These are phyloP conservation scores for Corapipo altera DNA, from an alignment of 2,113 vertebrate genomes.

Conservation along the genomic window DNA sequence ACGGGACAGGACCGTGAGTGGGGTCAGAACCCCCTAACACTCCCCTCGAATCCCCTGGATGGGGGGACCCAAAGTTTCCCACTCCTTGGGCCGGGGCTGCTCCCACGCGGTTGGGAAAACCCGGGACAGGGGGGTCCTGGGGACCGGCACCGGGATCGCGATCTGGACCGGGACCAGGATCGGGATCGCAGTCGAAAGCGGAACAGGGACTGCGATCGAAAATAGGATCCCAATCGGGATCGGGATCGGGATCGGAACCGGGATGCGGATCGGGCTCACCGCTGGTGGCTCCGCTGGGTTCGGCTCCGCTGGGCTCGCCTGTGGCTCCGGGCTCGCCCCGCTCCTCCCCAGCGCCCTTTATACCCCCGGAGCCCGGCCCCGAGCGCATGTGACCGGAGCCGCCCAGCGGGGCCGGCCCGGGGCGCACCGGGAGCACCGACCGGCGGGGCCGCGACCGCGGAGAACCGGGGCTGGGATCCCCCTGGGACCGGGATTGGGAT, in stretches of 20 bases:
- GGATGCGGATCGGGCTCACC: background rate
- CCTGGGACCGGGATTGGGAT: too few relatives aligned
- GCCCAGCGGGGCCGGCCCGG: constrained; percentile 15
- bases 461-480: too few relatives aligned
- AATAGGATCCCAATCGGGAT: background rate
- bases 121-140: background rate
- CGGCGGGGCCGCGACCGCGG: background rate
- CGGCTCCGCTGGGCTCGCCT: background rate
- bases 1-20: background rate
- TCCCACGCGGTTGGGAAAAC: background rate
- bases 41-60: background rate
- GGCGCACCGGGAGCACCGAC: constrained; percentile 2
- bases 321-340: background rate
- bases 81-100: background rate
- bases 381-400: constrained; percentile 27
- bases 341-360: background rate
- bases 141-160: background rate
- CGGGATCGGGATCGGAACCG: background rate
- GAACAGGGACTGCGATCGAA: background rate
- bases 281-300: background rate
- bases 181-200: background rate
- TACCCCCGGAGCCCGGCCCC: background rate
- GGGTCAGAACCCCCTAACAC: background rate
- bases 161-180: background rate
- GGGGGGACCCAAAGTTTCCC: background rate